Evolutionary conservation across 1,140 invertebrate species (phyloP).

Genomic region (Papilio machaon): DNA sequence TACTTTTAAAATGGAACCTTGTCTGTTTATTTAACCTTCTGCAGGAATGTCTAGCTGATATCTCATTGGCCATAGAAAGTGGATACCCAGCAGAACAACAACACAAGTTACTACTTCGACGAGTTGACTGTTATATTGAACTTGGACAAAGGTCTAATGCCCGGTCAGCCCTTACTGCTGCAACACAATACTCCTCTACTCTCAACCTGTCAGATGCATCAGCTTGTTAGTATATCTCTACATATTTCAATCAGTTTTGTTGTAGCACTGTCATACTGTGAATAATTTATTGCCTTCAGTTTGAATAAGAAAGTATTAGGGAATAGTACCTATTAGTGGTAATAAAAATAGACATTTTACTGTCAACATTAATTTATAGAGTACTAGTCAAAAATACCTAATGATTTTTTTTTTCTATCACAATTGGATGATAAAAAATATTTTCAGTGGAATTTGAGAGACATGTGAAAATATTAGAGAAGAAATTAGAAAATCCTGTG

Average conservation of each 20-base stretch:
- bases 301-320: too few species aligned
- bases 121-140: conserved; percentile 67
- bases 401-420: background rate
- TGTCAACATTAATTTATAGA: background rate
- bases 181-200: conserved; percentile 52
- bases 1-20: background rate
- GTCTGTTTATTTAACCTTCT: background rate
- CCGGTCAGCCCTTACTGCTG: conserved; percentile 47
- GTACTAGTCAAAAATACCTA: background rate
- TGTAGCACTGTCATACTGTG: background rate
- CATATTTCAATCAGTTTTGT: background rate
- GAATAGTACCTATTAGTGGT: too few species aligned
- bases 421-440: background rate
- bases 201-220: conserved; percentile 43
- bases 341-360: background rate
- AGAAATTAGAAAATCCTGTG: conserved; percentile 52
- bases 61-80: conserved; percentile 55
- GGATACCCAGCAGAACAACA: conserved; percentile 60
- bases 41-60: conserved; percentile 66
- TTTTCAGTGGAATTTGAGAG: conserved; percentile 67
- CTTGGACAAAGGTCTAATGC: conserved; percentile 50
- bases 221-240: conserved; percentile 42
- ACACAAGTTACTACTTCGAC: conserved; percentile 64
- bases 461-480: conserved; percentile 62
- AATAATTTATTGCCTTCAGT: too few species aligned